Conservation (phyloP, 2,113 vertebrate species). For the Cebidichthys violaceus region DNA sequence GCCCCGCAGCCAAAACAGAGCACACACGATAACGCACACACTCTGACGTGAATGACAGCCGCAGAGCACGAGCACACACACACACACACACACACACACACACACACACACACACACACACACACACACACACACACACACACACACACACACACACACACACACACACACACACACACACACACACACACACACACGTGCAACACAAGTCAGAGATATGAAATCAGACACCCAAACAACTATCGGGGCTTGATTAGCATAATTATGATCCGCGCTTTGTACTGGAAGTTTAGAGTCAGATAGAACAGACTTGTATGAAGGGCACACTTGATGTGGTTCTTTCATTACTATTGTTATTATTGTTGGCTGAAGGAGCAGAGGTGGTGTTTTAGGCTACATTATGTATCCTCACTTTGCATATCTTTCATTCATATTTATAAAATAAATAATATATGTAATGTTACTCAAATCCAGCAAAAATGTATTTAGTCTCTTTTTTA, state of each 20-base stretch:
- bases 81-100: constrained; percentile 15
- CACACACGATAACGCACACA: constrained; percentile 71
- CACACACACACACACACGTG: constrained; percentile 1
- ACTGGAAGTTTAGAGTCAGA: constrained; percentile 48
- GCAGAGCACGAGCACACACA: neutral
- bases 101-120: constrained; percentile 18
- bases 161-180: constrained; percentile 19
- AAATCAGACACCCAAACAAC: constrained; percentile 47
- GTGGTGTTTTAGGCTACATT: neutral
- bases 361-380: neutral
- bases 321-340: constrained; percentile 14
- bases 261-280: constrained; percentile 60
- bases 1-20: constrained; percentile 80
- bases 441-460: constrained; percentile 3
- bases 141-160: constrained; percentile 16
- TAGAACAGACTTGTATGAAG: constrained; percentile 45
- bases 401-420: neutral
- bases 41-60: constrained; percentile 64
- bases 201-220: constrained; percentile 50
- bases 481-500: constrained; percentile 23
- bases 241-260: constrained; percentile 61
- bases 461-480: constrained; percentile 33
- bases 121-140: constrained; percentile 3
- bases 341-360: constrained; percentile 7
- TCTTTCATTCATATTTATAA: constrained; percentile 16